phyloP scores from a whole-genome alignment of 1,140 invertebrate species.

The Papilio xuthus region DNA sequence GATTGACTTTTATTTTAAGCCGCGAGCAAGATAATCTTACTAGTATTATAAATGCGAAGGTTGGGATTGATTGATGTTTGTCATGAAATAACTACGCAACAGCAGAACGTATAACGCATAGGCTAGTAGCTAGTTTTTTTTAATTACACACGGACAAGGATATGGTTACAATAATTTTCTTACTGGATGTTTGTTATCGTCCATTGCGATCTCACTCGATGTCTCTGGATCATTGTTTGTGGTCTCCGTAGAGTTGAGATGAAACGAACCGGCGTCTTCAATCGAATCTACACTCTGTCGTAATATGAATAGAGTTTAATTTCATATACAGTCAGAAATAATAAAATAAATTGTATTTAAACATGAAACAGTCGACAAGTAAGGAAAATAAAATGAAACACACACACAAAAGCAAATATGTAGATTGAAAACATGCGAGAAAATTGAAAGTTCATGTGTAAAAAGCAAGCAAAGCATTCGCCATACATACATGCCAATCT shows the following conservation, averaged over 20 bases:
- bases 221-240: conserved; percentile 85
- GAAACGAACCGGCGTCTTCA: conserved; percentile 86
- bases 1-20: too few species aligned
- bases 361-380: not conserved
- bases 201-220: conserved; percentile 84
- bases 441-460: conserved; percentile 47
- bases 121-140: not conserved
- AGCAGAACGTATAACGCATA: too few species aligned
- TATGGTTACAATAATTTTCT: conserved; percentile 40
- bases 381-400: conserved; percentile 9
- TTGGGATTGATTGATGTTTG: not conserved
- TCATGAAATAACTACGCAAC: too few species aligned
- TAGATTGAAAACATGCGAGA: conserved; percentile 27
- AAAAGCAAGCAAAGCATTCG: conserved; percentile 58
- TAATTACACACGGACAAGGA: not conserved
- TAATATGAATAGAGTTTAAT: conserved; percentile 21
- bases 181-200: conserved; percentile 86
- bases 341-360: not conserved
- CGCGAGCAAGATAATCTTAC: too few species aligned
- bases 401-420: conserved; percentile 40
- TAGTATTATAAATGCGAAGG: not conserved
- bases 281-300: conserved; percentile 90
- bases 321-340: not conserved
- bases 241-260: conserved; percentile 85
- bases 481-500: conserved; percentile 38